A percentile compares a stretch with the other conserved stretches of the same genome.
Conservation (phyloP, 2,113 vertebrate genomes). For the Oncorhynchus tshawytscha region DNA sequence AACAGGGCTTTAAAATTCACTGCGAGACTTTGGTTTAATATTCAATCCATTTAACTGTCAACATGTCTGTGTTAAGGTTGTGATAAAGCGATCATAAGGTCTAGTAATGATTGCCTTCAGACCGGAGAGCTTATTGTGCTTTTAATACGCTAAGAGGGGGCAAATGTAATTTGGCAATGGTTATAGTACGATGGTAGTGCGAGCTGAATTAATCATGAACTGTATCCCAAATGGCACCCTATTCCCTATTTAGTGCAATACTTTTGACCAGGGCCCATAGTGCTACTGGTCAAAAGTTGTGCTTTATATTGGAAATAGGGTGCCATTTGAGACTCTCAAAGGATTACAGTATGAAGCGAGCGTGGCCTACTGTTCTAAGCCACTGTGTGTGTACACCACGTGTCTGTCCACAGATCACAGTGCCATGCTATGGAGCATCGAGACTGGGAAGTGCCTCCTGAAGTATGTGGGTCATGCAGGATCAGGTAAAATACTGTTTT, state of each 20-base stretch:
- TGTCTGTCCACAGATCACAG: constrained; percentile 82
- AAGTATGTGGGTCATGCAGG: constrained; percentile 93
- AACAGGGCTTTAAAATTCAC: too few species aligned
- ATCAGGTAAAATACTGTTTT: constrained; percentile 79
- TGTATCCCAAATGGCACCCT: too few species aligned
- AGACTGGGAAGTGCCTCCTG: constrained; percentile 92
- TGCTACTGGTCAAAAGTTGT: too few species aligned
- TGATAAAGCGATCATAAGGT: background rate
- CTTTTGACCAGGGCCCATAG: too few species aligned
- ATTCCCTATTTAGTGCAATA: too few species aligned
- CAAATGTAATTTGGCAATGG: background rate
- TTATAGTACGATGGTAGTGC: background rate
- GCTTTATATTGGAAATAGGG: too few species aligned
- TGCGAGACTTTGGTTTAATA: background rate
- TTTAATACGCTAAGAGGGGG: too few species aligned
- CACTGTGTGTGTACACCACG: background rate
- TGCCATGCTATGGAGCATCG: constrained; percentile 96
- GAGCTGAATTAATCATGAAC: background rate
- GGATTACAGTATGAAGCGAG: background rate
- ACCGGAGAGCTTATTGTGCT: too few species aligned
- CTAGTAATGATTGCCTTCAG: background rate
- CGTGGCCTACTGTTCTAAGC: background rate
- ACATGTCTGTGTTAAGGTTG: background rate
- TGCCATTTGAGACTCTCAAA: too few species aligned
- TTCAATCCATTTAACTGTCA: background rate